Evolutionary conservation across 2,888 invertebrate genomes (phyloP).

Genomic region (Noctua janthina): DNA sequence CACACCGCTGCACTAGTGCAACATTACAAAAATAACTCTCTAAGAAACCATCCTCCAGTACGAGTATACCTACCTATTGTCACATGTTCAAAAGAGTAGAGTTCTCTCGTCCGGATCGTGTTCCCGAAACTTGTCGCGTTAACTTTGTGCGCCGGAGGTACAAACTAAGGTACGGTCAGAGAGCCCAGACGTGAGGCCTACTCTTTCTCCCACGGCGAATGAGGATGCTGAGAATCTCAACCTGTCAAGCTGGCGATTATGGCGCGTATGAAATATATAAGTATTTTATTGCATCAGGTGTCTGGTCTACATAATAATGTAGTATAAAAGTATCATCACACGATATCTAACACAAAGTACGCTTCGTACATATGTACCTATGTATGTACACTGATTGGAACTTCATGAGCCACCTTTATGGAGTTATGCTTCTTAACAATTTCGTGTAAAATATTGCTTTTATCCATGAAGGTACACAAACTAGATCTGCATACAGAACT

Average conservation of each 20-base stretch:
- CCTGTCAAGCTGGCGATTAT: slow-evolving; percentile 59
- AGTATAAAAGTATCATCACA: slow-evolving; percentile 68
- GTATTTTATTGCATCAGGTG: slow-evolving; percentile 70
- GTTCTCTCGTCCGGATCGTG: slow-evolving; percentile 68
- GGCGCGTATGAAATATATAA: slow-evolving; percentile 64
- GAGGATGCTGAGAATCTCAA: slow-evolving; percentile 59
- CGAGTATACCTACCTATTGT: slow-evolving; percentile 77
- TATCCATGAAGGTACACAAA: slow-evolving; percentile 72
- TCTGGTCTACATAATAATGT: slow-evolving; percentile 71
- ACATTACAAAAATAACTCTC: slow-evolving; percentile 85
- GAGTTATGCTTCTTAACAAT: slow-evolving; percentile 58
- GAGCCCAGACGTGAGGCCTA: slow-evolving; percentile 72
- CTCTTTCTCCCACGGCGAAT: slow-evolving; percentile 71
- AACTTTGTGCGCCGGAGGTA: slow-evolving; percentile 51
- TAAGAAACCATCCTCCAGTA: slow-evolving; percentile 77
- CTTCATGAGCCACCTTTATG: slow-evolving; percentile 59
- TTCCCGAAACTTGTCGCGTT: slow-evolving; percentile 48
- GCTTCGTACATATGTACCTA: slow-evolving; percentile 60
- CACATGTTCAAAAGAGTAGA: slow-evolving; percentile 77
- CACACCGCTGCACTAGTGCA: slow-evolving; percentile 72
- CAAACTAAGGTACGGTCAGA: slow-evolving; percentile 57
- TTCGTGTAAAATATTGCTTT: slow-evolving; percentile 75
- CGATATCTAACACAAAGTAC: slow-evolving; percentile 72
- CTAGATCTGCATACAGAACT: slow-evolving; percentile 82
- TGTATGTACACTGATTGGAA: slow-evolving; percentile 64